phyloP scores from a whole-genome alignment of 2,797 vertebrate genomes.

The Pseudochromis fuscus region DNA sequence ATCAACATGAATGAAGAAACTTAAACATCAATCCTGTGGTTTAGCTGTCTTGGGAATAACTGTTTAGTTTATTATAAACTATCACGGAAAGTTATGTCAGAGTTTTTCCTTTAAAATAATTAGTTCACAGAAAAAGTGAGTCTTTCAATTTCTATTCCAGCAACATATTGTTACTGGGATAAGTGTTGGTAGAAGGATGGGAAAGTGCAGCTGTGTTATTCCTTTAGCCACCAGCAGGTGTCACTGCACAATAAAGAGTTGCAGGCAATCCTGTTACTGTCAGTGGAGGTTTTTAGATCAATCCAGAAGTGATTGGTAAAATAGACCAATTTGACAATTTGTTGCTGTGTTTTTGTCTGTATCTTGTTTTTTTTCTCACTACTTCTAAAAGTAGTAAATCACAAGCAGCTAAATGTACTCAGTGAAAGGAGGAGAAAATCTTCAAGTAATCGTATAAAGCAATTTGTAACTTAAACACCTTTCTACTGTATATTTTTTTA shows the following conservation, averaged over 20 bases:
- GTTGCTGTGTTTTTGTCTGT: background rate
- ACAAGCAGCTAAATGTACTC: background rate
- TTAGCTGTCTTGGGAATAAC: no score
- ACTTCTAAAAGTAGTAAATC: background rate
- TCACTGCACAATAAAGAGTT: conserved; percentile 35
- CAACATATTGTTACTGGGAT: background rate
- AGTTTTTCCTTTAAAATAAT: no score
- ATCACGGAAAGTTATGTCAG: no score
- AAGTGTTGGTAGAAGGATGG: background rate
- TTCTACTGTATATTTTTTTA: background rate
- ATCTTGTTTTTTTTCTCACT: background rate
- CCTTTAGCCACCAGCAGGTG: conserved; percentile 61
- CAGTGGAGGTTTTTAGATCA: conserved; percentile 1
- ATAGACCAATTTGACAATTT: conserved; percentile 4
- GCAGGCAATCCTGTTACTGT: background rate
- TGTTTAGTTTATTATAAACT: no score
- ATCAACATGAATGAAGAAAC: no score
- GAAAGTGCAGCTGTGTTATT: background rate
- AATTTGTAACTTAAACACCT: conserved; percentile 3
- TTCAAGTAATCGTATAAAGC: background rate
- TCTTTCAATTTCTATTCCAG: background rate
- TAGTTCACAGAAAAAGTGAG: no score
- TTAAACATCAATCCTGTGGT: no score
- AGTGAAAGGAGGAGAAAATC: conserved; percentile 2
- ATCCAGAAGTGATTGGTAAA: background rate